These are phyloP conservation scores for Eidolon helvum DNA, from an alignment of 2,113 vertebrate species.

Conservation along the genomic window DNA sequence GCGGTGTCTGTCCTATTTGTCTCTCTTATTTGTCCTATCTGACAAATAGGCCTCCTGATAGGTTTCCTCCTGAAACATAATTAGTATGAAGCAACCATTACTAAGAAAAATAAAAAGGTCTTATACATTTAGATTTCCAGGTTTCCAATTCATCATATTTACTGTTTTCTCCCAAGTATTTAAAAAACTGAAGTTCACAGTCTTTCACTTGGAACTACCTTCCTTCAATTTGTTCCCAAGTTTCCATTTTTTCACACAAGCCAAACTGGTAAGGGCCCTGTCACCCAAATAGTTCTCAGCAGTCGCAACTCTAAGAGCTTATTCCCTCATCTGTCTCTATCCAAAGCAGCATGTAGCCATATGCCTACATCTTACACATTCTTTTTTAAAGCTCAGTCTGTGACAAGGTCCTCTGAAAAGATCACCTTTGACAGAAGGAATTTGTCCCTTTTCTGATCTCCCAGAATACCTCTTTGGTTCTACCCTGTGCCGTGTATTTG, in stretches of 20 bases:
- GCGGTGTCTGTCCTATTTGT: not conserved
- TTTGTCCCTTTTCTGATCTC: not conserved
- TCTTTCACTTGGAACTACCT: not conserved
- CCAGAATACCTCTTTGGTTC: not conserved
- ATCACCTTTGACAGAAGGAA: not conserved
- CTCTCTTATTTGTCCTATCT: not conserved
- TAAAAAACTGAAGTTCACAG: not conserved
- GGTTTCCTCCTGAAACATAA: not conserved
- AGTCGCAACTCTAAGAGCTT: not conserved
- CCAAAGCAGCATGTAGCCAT: not conserved
- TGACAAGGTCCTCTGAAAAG: not conserved
- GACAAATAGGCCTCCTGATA: not conserved
- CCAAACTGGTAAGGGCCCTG: not conserved
- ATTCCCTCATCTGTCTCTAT: accelerated
- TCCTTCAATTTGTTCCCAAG: not conserved
- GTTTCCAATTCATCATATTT: not conserved
- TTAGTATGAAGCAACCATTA: not conserved
- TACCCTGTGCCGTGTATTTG: not conserved
- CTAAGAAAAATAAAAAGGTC: not conserved
- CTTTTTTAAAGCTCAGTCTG: not conserved
- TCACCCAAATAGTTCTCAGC: not conserved
- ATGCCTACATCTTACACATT: not conserved
- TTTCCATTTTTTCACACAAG: not conserved
- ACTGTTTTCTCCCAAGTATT: not conserved
- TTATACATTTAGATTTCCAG: not conserved